A percentile compares a stretch with the other conserved stretches of the same genome.
Evolutionary conservation across 2,113 vertebrate genomes (phyloP).

Genomic region (Brachirus orientalis): DNA sequence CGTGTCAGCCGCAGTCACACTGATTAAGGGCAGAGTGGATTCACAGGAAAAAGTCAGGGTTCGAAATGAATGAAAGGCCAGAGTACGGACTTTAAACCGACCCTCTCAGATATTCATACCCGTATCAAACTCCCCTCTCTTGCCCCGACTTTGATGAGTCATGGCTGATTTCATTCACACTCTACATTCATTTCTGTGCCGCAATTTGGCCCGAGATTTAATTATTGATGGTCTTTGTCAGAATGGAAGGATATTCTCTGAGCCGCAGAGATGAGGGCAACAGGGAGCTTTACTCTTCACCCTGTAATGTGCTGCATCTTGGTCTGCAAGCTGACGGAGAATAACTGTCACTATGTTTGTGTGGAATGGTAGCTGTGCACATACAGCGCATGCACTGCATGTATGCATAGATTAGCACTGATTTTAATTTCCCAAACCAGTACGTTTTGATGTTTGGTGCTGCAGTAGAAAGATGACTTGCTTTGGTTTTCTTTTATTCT

Average conservation of each 20-base stretch:
- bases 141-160: conserved; percentile 58
- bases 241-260: conserved; percentile 55
- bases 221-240: conserved; percentile 77
- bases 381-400: too few species aligned
- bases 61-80: conserved; percentile 27
- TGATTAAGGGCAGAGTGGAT: conserved; percentile 20
- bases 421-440: too few species aligned
- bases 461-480: too few species aligned
- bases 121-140: conserved; percentile 41
- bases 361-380: too few species aligned
- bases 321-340: too few species aligned
- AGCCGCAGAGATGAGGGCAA: conserved; percentile 34
- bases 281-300: conserved; percentile 22
- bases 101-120: conserved; percentile 39
- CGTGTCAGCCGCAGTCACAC: background rate
- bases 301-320: background rate
- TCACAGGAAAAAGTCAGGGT: background rate
- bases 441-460: too few species aligned
- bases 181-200: conserved; percentile 66
- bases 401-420: too few species aligned
- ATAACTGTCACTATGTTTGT: background rate
- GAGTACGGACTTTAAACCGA: conserved; percentile 17
- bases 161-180: conserved; percentile 66
- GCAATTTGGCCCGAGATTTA: conserved; percentile 71
- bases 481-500: too few species aligned